Percentiles rank a stretch among this genome's conserved stretches.
These are phyloP conservation scores for Zosterops pallidus DNA, from an alignment of 2,113 vertebrate species.

Conservation along the genomic window DNA sequence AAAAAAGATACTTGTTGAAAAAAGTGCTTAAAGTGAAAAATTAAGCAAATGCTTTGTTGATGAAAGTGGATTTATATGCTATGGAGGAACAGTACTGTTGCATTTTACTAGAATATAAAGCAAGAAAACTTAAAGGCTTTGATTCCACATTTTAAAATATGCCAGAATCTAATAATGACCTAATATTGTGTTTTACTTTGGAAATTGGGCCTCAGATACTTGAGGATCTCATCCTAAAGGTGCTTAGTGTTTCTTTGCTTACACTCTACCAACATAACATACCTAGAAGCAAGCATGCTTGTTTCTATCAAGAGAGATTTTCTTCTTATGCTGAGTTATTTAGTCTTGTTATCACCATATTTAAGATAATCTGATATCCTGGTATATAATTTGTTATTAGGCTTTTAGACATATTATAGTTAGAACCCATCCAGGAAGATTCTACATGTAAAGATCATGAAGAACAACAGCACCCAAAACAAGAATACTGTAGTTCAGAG, in stretches of 20 bases:
- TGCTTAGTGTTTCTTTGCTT: background rate
- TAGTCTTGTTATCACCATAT: background rate
- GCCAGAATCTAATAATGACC: background rate
- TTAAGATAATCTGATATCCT: background rate
- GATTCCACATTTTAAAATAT: background rate
- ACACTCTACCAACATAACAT: background rate
- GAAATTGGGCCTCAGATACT: background rate
- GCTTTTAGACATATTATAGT: background rate
- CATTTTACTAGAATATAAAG: background rate
- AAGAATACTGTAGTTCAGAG: background rate
- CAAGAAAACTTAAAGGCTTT: background rate
- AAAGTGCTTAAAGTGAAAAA: background rate
- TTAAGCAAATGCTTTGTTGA: background rate
- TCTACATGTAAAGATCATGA: background rate
- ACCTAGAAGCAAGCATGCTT: background rate
- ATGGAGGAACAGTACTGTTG: background rate
- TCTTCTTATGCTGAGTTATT: background rate
- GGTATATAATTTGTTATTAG: background rate
- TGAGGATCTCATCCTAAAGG: background rate
- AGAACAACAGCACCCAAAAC: background rate
- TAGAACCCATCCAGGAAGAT: background rate
- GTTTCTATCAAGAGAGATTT: background rate
- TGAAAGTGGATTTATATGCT: background rate
- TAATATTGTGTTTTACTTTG: background rate
- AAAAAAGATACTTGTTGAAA: background rate